These are phyloP conservation scores for Rosalia funebris DNA, from an alignment of 2,888 invertebrate genomes.

Conservation along the genomic window DNA sequence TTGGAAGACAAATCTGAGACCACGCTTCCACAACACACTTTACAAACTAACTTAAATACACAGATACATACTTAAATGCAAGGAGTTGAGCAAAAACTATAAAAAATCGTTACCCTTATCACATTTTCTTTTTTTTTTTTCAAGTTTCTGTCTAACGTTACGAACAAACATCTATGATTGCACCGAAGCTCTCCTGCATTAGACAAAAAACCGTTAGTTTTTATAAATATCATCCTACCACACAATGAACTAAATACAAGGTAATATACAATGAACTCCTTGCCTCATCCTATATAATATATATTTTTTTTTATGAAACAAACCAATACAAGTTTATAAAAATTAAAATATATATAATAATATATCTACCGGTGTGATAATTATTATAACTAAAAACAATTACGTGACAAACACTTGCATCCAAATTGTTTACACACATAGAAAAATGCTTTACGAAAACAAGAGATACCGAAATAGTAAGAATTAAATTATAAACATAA, in stretches of 20 bases:
- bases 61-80: conserved; percentile 51
- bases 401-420: conserved; percentile 12
- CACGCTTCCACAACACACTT: conserved; percentile 50
- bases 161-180: conserved; percentile 19
- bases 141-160: conserved; percentile 41
- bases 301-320: conserved; percentile 10
- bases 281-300: conserved; percentile 21
- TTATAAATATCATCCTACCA: conserved; percentile 40
- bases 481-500: not conserved
- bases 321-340: conserved; percentile 20
- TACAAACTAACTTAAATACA: conserved; percentile 53
- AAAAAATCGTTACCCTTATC: conserved; percentile 51
- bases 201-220: conserved; percentile 40
- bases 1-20: conserved; percentile 56
- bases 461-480: not conserved
- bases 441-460: not conserved
- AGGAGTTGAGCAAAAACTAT: conserved; percentile 53
- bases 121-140: conserved; percentile 48
- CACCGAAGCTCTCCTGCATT: conserved; percentile 21
- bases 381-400: conserved; percentile 10
- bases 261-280: conserved; percentile 28
- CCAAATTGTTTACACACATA: conserved; percentile 3
- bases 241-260: conserved; percentile 23
- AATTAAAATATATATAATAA: conserved; percentile 5
- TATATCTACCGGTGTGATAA: not conserved